phyloP scores from a whole-genome alignment of 2,888 invertebrate species.

The Neria commutata region DNA sequence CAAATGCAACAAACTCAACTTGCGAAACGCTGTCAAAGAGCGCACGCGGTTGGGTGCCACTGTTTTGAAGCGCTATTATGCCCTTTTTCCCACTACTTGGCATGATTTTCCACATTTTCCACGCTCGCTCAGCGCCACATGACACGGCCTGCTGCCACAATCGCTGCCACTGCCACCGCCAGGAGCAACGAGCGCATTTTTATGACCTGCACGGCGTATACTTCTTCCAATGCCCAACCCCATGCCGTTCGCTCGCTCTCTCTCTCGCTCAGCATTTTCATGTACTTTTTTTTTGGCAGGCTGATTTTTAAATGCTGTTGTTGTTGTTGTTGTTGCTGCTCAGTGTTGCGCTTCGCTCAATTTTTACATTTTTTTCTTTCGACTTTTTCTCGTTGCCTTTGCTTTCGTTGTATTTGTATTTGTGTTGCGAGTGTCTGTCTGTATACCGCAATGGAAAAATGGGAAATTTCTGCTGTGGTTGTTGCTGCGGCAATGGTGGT shows the following conservation, averaged over 20 bases:
- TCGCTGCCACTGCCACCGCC: not conserved
- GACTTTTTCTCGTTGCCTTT: constrained; percentile 18
- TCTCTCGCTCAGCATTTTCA: constrained; percentile 26
- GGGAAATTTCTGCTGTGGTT: constrained; percentile 62
- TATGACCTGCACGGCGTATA: constrained; percentile 16
- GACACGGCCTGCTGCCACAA: too few species aligned
- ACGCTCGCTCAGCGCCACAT: constrained; percentile 2
- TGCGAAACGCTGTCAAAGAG: not conserved
- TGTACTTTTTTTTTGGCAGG: not conserved
- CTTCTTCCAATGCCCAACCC: constrained; percentile 25
- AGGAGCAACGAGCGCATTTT: constrained; percentile 10
- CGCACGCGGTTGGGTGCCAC: constrained; percentile 25
- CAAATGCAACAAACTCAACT: not conserved
- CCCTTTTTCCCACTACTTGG: not conserved
- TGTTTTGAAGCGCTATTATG: constrained; percentile 6
- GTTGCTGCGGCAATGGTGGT: constrained; percentile 61
- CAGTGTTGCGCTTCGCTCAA: constrained; percentile 7
- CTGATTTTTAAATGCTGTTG: constrained; percentile 3
- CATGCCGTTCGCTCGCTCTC: constrained; percentile 29
- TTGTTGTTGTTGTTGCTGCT: constrained; percentile 14
- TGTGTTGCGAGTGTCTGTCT: constrained; percentile 41
- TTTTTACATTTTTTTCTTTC: constrained; percentile 33
- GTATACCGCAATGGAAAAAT: constrained; percentile 59
- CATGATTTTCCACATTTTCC: constrained; percentile 8
- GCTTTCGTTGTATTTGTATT: constrained; percentile 28